These are phyloP conservation scores for Lophura nycthemera DNA, from an alignment of 2,113 vertebrate genomes.

Conservation along the genomic window DNA sequence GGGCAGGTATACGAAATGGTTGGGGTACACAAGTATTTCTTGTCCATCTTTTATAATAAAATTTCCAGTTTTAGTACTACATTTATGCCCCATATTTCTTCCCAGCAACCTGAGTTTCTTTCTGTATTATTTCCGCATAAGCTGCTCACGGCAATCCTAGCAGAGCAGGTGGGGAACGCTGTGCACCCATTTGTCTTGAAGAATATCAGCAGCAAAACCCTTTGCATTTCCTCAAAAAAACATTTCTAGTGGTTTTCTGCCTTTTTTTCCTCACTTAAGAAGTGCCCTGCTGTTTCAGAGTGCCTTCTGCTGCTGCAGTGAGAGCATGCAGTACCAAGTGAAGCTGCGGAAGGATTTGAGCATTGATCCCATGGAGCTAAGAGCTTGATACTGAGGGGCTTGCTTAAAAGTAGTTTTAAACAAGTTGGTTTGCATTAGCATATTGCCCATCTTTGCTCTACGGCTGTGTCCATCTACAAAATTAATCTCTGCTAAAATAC, in stretches of 20 bases:
- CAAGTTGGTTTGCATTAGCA: neutral
- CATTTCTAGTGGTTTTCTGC: neutral
- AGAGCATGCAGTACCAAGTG: neutral
- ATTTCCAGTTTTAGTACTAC: neutral
- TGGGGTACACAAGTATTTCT: neutral
- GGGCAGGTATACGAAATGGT: neutral
- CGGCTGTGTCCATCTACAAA: neutral
- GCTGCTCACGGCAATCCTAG: neutral
- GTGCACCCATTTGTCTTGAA: neutral
- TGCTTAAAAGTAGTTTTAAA: neutral
- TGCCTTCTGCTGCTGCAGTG: neutral
- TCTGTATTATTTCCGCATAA: accelerated
- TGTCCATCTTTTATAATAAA: neutral
- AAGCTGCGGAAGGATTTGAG: neutral
- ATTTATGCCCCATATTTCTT: neutral
- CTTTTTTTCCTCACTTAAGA: neutral
- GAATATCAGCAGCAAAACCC: neutral
- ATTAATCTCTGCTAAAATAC: neutral
- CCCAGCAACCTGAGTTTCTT: neutral
- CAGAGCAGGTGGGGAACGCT: neutral
- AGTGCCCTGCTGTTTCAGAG: neutral
- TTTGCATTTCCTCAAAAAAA: neutral
- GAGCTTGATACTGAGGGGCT: neutral
- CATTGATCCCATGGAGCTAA: neutral
- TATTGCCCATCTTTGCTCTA: neutral